Conservation (phyloP, 2,888 invertebrate genomes). For the Dyspetes luteomarginatus region DNA sequence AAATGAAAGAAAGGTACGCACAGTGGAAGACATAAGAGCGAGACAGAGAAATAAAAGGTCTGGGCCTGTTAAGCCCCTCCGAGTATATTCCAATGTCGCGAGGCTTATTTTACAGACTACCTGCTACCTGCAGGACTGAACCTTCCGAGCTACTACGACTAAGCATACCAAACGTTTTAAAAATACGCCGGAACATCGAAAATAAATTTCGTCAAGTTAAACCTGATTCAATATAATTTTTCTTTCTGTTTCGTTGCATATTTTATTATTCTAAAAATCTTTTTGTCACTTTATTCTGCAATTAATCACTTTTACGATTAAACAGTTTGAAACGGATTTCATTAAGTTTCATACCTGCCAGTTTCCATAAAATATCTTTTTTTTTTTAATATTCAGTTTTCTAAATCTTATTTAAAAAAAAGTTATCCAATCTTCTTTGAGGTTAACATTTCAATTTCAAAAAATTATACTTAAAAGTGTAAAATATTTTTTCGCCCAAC, state of each 20-base stretch:
- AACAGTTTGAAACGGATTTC: background rate
- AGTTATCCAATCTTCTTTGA: too few species aligned
- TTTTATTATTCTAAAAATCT: background rate
- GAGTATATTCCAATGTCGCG: slow-evolving; percentile 16
- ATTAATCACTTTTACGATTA: background rate
- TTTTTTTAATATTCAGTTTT: too few species aligned
- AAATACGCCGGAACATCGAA: background rate
- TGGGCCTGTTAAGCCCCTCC: slow-evolving; percentile 5
- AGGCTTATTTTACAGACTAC: slow-evolving; percentile 43
- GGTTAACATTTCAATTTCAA: too few species aligned
- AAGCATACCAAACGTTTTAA: background rate
- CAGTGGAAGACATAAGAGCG: background rate
- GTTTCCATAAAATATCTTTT: too few species aligned
- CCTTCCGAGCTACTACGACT: background rate
- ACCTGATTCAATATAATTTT: background rate
- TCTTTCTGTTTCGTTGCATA: background rate
- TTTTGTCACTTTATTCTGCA: background rate
- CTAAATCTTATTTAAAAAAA: too few species aligned
- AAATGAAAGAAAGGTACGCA: background rate
- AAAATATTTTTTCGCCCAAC: background rate
- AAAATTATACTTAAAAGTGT: background rate
- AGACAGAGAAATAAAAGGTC: slow-evolving; percentile 41
- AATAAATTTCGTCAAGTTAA: background rate
- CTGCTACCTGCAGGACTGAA: slow-evolving; percentile 11
- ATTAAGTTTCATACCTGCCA: too few species aligned